Evolutionary conservation across 2,113 vertebrate species (phyloP), one percentile per base, ranked within the genome.

Genomic region (Sinocyclocheilus grahami): DNA sequence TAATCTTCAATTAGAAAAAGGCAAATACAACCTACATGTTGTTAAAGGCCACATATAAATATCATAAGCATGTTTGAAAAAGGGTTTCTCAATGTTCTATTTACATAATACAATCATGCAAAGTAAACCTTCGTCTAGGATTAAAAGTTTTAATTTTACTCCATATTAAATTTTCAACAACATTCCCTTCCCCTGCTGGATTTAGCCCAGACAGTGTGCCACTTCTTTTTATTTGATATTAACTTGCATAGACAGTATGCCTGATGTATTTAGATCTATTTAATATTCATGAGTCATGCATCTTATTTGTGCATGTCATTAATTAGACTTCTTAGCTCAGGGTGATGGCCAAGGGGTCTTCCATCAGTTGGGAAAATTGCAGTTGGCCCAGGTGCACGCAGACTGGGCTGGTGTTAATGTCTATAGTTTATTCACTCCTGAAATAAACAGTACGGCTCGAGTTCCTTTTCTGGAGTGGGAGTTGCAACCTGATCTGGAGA

Each of bases 341-440:
- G 82, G 65, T 78, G 75, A 84, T 84, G 65, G 58, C 75, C 84
- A 78, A 80, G 37, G 80, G 89, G 33, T 78, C 51, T 82, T 39
- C 58, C 75, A 82, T 89, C 82, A 82, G 75, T 83, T 18, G 16
- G 48, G 72, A 48, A 72, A 89, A 85, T 85, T 89, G 62, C 62
- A 16, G 27, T 85, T 86, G 42, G 88, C 78, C 83, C 30, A 71
- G 72, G 71, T 82, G 80, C 78, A 74, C 58, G 33, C n/a, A 20
- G 51, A 55, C 83, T 85, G 83, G 87, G 86, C 78, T 89, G 88
- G 71, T 85, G 39, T 78, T 84, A 71, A 74, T 81, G 62, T 85
- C 77, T 77, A 60, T 53, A 85, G 78, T 85, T 85, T 86, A 63
- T 77, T 85, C 63, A 86, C 46, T 84, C 39, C 72, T 62, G 82